These are phyloP conservation scores for Calypte anna DNA, from an alignment of 2,113 vertebrate species.

Conservation along the genomic window DNA sequence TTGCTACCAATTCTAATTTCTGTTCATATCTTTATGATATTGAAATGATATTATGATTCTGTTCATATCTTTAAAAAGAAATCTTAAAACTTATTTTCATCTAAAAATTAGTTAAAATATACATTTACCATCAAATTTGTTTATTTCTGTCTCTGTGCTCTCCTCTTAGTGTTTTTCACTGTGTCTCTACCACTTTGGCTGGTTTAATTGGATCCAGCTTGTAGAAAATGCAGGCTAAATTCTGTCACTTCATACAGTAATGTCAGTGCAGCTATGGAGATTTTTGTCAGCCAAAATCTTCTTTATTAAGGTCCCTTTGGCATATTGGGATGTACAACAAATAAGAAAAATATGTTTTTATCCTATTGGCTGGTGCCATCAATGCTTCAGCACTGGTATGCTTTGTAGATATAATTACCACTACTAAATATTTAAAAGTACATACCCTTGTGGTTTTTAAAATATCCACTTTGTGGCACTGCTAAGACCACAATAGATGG, in stretches of 20 bases:
- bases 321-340: not conserved
- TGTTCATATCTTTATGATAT: not conserved
- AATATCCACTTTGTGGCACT: constrained; percentile 29
- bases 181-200: not conserved
- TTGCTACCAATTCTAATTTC: not conserved
- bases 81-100: not conserved
- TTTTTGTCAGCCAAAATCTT: constrained; percentile 42
- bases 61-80: not conserved
- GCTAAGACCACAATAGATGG: constrained; percentile 6
- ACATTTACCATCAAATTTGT: not conserved
- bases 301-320: constrained; percentile 9
- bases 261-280: not conserved
- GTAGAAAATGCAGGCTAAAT: constrained; percentile 41
- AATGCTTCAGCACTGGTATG: not conserved
- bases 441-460: not conserved
- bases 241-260: constrained; percentile 6
- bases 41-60: not conserved
- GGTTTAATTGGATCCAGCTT: constrained; percentile 31
- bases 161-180: not conserved
- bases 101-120: not conserved
- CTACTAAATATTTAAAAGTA: constrained; percentile 51
- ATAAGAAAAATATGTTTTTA: not conserved
- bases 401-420: constrained; percentile 38
- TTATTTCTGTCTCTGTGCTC: not conserved
- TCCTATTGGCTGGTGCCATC: not conserved